phyloP scores from a whole-genome alignment of 2,888 invertebrate genomes.

The Timandra comae region DNA sequence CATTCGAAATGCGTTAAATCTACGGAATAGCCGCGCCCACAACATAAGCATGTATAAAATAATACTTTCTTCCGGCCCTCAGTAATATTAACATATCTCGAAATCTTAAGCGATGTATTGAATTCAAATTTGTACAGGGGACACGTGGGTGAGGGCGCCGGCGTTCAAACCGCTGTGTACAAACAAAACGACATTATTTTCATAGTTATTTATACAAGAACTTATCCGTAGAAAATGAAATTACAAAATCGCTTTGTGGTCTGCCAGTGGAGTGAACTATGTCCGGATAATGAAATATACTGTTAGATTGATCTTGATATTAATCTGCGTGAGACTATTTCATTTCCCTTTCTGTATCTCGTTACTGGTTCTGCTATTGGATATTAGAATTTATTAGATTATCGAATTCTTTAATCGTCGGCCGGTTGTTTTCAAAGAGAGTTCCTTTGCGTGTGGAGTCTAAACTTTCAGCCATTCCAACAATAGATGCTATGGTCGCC shows the following conservation, averaged over 20 bases:
- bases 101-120: conserved; percentile 45
- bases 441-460: conserved; percentile 2
- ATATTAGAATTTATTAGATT: no score
- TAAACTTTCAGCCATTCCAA: conserved; percentile 28
- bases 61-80: conserved; percentile 43
- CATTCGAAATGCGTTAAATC: background rate
- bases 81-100: conserved; percentile 36
- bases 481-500: conserved; percentile 46
- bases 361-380: conserved; percentile 3
- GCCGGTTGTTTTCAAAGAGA: background rate
- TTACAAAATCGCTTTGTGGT: background rate
- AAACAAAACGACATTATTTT: no score
- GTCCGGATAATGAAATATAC: conserved; percentile 22
- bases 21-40: background rate
- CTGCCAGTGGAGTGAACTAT: conserved; percentile 20
- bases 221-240: background rate
- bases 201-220: background rate
- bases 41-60: conserved; percentile 23
- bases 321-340: conserved; percentile 34
- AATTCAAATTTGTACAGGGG: conserved; percentile 51
- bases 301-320: conserved; percentile 27
- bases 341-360: conserved; percentile 20
- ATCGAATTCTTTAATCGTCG: no score
- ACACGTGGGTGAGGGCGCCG: conserved; percentile 55
- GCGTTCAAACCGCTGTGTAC: conserved; percentile 8